Evolutionary conservation across 2,113 vertebrate species (phyloP).

Genomic region (Heterocephalus glaber): DNA sequence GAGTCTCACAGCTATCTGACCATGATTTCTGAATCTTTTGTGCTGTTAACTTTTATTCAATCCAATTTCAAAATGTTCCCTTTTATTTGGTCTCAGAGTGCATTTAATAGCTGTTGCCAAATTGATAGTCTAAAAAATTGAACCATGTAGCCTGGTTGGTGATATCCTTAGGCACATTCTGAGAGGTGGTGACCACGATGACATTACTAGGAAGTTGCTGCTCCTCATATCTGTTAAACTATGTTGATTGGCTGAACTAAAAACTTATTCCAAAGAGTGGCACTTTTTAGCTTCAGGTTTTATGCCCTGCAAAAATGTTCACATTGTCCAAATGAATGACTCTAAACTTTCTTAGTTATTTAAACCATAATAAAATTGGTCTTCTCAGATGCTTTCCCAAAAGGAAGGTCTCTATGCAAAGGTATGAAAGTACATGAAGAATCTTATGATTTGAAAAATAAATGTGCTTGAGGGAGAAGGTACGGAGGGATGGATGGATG

Average conservation of each 20-base stretch:
- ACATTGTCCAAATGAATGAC: neutral
- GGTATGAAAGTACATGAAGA: neutral
- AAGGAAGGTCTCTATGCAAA: neutral
- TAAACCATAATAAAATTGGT: constrained; percentile 25
- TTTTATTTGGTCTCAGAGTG: constrained; percentile 64
- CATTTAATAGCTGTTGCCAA: constrained; percentile 62
- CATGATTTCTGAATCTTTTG: constrained; percentile 64
- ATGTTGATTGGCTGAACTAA: neutral
- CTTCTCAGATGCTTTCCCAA: neutral
- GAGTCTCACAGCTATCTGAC: constrained; percentile 35
- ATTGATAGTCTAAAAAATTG: constrained; percentile 43
- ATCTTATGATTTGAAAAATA: neutral
- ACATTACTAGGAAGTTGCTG: neutral
- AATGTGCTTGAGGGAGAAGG: neutral
- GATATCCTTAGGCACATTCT: neutral
- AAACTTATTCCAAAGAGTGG: neutral
- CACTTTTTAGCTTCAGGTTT: neutral
- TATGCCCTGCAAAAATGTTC: constrained; percentile 24
- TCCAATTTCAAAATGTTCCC: constrained; percentile 60
- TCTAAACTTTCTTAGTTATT: neutral
- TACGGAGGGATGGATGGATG: neutral
- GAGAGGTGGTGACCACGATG: neutral
- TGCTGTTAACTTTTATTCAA: constrained; percentile 69
- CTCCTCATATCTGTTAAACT: neutral
- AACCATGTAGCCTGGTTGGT: neutral